phyloP scores from a whole-genome alignment of 2,113 vertebrate genomes.

The Daubentonia madagascariensis region DNA sequence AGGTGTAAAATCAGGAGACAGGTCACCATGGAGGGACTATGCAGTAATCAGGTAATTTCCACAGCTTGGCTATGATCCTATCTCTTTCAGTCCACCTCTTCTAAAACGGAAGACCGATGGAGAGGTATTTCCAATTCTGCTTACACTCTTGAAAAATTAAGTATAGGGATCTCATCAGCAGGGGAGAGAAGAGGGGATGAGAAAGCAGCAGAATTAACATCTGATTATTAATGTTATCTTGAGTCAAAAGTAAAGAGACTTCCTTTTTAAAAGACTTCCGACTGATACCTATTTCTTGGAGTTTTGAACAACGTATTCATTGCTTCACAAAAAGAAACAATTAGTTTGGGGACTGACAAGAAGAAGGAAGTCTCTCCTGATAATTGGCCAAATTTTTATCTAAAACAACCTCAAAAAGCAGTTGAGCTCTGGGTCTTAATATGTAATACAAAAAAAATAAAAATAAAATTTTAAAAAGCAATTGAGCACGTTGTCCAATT shows the following conservation, averaged over 20 bases:
- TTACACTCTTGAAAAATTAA: slow-evolving; percentile 8
- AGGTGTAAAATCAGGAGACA: background rate
- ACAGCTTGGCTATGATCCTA: background rate
- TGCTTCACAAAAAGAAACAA: background rate
- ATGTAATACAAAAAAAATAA: no score
- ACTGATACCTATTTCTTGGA: background rate
- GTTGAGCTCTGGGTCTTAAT: background rate
- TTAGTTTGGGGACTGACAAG: background rate
- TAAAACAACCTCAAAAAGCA: background rate
- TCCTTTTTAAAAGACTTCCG: background rate
- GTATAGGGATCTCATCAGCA: background rate
- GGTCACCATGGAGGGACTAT: background rate
- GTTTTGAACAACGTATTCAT: background rate
- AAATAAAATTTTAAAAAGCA: background rate
- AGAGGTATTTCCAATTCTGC: background rate
- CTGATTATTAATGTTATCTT: background rate
- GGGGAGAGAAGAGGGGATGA: background rate
- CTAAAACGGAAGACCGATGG: background rate
- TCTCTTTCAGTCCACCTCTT: background rate
- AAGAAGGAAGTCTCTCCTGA: background rate
- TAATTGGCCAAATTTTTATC: background rate
- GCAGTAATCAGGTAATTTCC: background rate
- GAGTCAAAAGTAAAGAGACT: background rate
- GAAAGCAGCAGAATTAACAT: background rate
- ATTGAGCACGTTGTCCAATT: background rate